Base-by-base conservation (phyloP, 1,140 invertebrate species). In the Thaumetopoea pityocampa region DNA sequence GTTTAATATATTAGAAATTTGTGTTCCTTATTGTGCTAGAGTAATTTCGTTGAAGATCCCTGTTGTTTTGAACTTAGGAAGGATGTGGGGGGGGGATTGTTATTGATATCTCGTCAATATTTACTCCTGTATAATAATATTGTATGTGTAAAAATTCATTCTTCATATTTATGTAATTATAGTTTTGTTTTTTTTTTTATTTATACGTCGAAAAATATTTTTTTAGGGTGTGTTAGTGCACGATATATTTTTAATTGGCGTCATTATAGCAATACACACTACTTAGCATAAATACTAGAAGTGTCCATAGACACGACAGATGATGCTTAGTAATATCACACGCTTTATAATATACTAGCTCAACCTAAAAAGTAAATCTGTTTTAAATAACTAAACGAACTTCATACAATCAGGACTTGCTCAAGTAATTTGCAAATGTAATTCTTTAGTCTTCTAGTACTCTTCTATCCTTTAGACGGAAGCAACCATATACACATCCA, bases 81-180 rank as follows among this genome's bases (percentile, higher is more conserved):
- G 43, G 19, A 49, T 56, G 52, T 58, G 36, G 32, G 54, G 35
- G 33, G n/a, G n/a, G n/a, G n/a, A n/a, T n/a, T 59, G 47, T 54
- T 41, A 30, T 27, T 43, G 44, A 32, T 59, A 49, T 49, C 36
- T 51, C 35, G 20, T 34, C 33, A n/a, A 43, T 43, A 36, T 46
- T 52, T 54, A 40, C 36, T 55, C 48, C 43, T 52, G 41, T 43
- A 36, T 51, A 36, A 46, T 55, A 50, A 55, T 52, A 46, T 51
- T 46, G 46, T 47, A 35, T 60, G 42, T 36, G 49, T 47, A 49
- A 49, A 47, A 9, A 12, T 47, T 36, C 44, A 38, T 41, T 42
- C 36, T 56, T 62, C 52, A 51, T 52, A 54, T 51, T 51, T 57
- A 59, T 64, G 44, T 62, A 59, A 62, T 56, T 71, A 57, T 63